phyloP scores from a whole-genome alignment of 1,140 invertebrate species.

The Sipha flava region DNA sequence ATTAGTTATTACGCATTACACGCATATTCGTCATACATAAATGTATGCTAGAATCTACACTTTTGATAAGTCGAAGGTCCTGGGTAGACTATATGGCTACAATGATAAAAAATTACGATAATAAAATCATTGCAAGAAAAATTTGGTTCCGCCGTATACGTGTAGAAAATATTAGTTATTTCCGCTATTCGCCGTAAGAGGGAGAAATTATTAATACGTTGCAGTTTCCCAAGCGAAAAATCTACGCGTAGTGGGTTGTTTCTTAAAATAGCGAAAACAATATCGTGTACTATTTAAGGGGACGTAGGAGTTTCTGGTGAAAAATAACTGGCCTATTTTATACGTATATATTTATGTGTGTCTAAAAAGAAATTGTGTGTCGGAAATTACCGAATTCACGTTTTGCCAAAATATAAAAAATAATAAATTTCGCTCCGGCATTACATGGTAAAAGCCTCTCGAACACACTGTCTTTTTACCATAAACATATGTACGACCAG shows the following conservation, averaged over 20 bases:
- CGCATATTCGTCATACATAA: not conserved
- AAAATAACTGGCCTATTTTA: not conserved
- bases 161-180: not conserved
- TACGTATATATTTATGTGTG: not conserved
- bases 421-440: not conserved
- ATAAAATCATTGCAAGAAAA: not conserved
- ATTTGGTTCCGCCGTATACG: not conserved
- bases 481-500: too few relatives aligned
- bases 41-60: not conserved
- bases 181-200: not conserved
- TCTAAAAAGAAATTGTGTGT: not conserved
- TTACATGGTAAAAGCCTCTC: not conserved
- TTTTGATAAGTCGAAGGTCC: not conserved
- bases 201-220: not conserved
- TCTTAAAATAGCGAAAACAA: not conserved
- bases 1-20: not conserved
- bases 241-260: not conserved
- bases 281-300: not conserved
- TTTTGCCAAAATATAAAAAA: not conserved
- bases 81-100: not conserved
- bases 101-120: too few relatives aligned
- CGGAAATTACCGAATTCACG: not conserved
- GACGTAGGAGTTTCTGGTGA: not conserved
- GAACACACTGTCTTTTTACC: too few relatives aligned
- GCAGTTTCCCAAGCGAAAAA: not conserved